Base-by-base conservation (phyloP, 1,140 invertebrate species). In the Nephila pilipes region DNA sequence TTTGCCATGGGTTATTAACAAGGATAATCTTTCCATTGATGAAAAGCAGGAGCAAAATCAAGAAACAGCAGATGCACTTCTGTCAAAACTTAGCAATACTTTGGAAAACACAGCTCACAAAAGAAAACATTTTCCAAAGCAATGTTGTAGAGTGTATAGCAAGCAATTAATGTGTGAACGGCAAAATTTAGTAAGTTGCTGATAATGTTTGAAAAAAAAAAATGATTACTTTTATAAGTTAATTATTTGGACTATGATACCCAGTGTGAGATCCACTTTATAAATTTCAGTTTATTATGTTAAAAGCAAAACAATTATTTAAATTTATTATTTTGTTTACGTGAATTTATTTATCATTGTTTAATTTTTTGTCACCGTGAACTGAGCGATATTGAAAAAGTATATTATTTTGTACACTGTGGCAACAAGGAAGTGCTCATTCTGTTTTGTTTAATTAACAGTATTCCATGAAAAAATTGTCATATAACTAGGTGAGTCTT, bases 1-100 rank as follows among this genome's bases (percentile, higher is more conserved):
- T 20, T 75, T 75, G 29, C 65, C 65, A 0, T 75, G 65, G 65
- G 29, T 75, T 75, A 0, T 16, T 29, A 75, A 75, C 16, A 32
- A 75, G 29, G 65, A 75, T 36, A 75, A 14, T 29, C 25, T 75
- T 16, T 32, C 65, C 16, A 75, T 12, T 18, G 65, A 75, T 6
- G 65, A 75, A 75, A 75, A 36, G 65, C 2, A 75, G 18, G 65
- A 75, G 2, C 65, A 75, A 29, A 75, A 18, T 5, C 65, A 75
- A 75, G 65, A 75, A 75, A 75, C 65, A 75, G 32, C 29, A 32
- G 65, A 75, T 75, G 65, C 65, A 18, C 29, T 75, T 29, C 29
- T 75, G 16, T 75, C 65, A 32, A 75, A 29, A 18, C 25, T 75
- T 29, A 75, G 65, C 29, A 36, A 75, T 25, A 32, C 32, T 18